Conservation (phyloP, 92 coral and sea anemone genomes). For the Epizoanthus fatuus region DNA sequence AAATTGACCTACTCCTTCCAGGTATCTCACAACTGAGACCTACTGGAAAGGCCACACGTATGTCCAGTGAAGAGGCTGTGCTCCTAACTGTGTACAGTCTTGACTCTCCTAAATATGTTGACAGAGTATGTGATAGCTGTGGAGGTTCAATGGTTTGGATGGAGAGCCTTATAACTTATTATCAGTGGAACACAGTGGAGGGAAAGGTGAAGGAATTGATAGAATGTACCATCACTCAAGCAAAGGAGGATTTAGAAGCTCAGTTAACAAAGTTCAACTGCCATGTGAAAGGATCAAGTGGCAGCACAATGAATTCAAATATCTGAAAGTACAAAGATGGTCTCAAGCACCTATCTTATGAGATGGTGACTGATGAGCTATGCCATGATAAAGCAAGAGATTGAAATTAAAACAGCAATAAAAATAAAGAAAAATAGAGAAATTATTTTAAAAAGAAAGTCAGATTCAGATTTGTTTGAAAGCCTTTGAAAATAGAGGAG, state of each 20-base stretch:
- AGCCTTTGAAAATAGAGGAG: too few species aligned
- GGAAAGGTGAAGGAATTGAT: slow-evolving; percentile 62
- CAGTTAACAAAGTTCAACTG: slow-evolving; percentile 41
- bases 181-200: slow-evolving; percentile 71
- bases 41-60: neutral
- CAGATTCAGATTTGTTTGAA: too few species aligned
- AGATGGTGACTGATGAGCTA: slow-evolving; percentile 17
- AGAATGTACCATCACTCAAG: slow-evolving; percentile 43
- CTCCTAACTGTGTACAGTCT: slow-evolving; percentile 61
- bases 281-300: slow-evolving; percentile 43
- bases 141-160: slow-evolving; percentile 36
- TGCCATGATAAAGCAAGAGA: slow-evolving; percentile 17
- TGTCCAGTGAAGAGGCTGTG: slow-evolving; percentile 53
- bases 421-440: too few species aligned
- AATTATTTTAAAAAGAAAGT: too few species aligned
- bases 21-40: slow-evolving; percentile 55
- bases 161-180: slow-evolving; percentile 48
- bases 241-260: slow-evolving; percentile 48
- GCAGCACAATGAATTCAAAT: slow-evolving; percentile 36
- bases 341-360: slow-evolving; percentile 24
- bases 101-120: slow-evolving; percentile 61
- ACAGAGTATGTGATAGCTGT: slow-evolving; percentile 62
- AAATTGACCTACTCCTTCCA: slow-evolving; percentile 62
- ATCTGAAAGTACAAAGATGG: neutral
- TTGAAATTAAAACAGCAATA: too few species aligned